Base-by-base conservation (phyloP, 2,797 vertebrate species). In the Sebastes iracundus region DNA sequence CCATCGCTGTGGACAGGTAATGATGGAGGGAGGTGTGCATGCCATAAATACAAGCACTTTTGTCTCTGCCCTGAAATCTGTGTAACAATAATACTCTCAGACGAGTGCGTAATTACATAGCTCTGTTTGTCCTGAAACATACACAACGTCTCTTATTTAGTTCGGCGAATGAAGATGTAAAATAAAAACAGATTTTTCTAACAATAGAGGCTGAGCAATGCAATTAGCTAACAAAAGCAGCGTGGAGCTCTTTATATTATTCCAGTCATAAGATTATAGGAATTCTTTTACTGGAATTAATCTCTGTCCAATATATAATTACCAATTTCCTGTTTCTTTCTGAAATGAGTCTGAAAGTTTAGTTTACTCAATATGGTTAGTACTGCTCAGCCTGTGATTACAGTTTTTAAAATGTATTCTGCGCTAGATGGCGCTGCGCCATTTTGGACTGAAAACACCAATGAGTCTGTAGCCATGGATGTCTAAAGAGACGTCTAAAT, bases 1-100 rank as follows among this genome's bases (percentile, higher is more conserved):
- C 97, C 53, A 99, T 99, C 33, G 98, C 98, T 0, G 97, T 98
- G 80, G 98, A 99, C 95, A 97, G 98, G 94, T 95, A 87, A 78
- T 70, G 30, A 49, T 25, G 46, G 28, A 68, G 27, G 4, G 33
- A 55, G 52, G 52, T 53, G n/a, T 53, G 52, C 16, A 53, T 53
- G 52, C 9, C n/a, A 53, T 53, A 53, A 13, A n/a, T 28, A 35
- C 22, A 52, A 22, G 10, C 46, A 55, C 46, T 38, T 65, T 14
- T 9, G 28, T 65, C 32, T 49, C 13, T n/a, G 2, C 13, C 14
- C 46, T 55, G 3, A 38, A 25, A 23, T 20, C 38, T 35, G n/a
- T 53, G 28, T 2, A 18, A 60, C 14, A 28, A 16, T 27, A 46
- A 12, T 25, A 8, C 18, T 55, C 56, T 38, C 27, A 33, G 8